Evolutionary conservation across 2,113 vertebrate genomes (phyloP), one percentile per base, ranked within the genome.

Genomic region (Agapornis roseicollis): DNA sequence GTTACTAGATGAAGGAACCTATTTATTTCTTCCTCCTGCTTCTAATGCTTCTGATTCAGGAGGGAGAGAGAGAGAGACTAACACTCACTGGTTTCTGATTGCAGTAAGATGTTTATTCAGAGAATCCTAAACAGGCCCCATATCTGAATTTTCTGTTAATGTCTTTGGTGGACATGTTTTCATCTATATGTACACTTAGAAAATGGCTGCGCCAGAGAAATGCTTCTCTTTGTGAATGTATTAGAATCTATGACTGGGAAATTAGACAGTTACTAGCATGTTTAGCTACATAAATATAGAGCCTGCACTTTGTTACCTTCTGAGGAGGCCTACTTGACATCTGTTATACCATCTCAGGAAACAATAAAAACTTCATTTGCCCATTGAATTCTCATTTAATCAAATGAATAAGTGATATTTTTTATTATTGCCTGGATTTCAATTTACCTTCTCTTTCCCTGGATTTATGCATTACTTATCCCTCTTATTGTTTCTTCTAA

Each of bases 321-420:
- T 23, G 31, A 92, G 71, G 28, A 91, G 10, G 23, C 9, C 70
- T 86, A 20, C 23, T 76, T 66, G 56, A 58, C 1, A 25, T 56
- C 47, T 33, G 13, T 73, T 88, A 46, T 20, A 63, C 8, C 7
- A 11, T n/a, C 19, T 72, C 58, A 89, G 70, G 53, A 91, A 91
- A 79, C 7, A 50, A 83, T 58, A 76, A 91, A 84, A 87, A 70
- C 31, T 65, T 92, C 11, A 49, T 88, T 82, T 81, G 28, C 6
- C 61, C 46, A 63, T 77, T 89, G 84, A 58, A 96, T 91, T 91
- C 11, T 73, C 63, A 82, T 88, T 93, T 85, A 85, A 66, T 73
- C 0, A 0, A 88, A 85, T 63, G 22, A 85, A 77, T 77, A 85
- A 89, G 29, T 82, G 16, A 13, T 84, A 2, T 87, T 65, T 79